Base-by-base conservation (phyloP, 2,113 vertebrate species). In the Festucalex cinctus region DNA sequence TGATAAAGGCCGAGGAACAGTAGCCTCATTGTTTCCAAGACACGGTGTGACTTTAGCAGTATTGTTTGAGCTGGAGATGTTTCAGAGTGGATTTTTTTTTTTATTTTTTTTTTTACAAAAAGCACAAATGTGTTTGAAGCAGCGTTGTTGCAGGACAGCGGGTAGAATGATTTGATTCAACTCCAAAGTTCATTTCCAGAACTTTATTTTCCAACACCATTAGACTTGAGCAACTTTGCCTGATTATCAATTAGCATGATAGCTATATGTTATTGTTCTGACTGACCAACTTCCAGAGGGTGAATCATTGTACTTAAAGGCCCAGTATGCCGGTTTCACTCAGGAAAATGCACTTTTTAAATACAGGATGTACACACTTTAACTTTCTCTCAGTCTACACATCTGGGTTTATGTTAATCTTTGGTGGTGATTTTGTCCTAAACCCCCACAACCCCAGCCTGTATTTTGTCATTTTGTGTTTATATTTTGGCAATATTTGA, bases 11-110 rank as follows among this genome's bases (percentile, higher is more conserved):
- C 9, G 22, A 17, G 22, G 37, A 62, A 62, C 60, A 62, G 60
- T 41, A 26, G 60, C 26, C 39, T 62, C 60, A 62, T 62, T 62
- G 60, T 62, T 62, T 62, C 39, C 43, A 43, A 62, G 39, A 62
- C 37, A 7, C n/a, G 8, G 35, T n/a, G 36, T 41, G 36, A 61
- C 36, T 61, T 13, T 61, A 16, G n/a, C 59, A n/a, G 20, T 61
- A 10, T 41, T 62, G 60, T 39, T 41, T 24, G 39, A 43, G 39
- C 37, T 26, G 37, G 37, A 62, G 60, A 17, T 26, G 60, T 26
- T 61, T 43, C 39, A 62, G n/a, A 43, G 7, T 26, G 0, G 9
- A 44, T 62, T 62, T 43, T n/a, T n/a, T n/a, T n/a, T n/a, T n/a
- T n/a, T n/a, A n/a, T n/a, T n/a, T 61, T 17, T 35, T 60, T 60